These are phyloP conservation scores for Oryzaephilus surinamensis DNA, from an alignment of 1,140 invertebrate species.

Conservation along the genomic window DNA sequence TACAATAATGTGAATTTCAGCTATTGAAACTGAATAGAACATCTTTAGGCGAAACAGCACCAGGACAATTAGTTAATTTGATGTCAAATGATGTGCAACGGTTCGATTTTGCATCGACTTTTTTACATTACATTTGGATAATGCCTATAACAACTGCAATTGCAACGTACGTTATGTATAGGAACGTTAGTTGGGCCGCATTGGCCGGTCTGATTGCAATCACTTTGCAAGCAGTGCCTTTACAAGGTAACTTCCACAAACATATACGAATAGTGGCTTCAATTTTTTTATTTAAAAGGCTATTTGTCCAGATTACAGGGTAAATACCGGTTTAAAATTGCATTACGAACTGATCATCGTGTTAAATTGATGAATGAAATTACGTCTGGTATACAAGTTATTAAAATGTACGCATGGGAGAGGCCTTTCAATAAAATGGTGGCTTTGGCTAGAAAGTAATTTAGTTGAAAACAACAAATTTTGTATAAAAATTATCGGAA, in stretches of 20 bases:
- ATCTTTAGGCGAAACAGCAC: conserved; percentile 40
- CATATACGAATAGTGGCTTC: background rate
- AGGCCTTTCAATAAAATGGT: conserved; percentile 62
- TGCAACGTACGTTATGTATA: conserved; percentile 53
- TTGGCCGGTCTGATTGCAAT: conserved; percentile 50
- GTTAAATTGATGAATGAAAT: conserved; percentile 78
- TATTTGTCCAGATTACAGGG: conserved; percentile 57
- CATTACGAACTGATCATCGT: conserved; percentile 62
- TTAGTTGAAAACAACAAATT: too few species aligned
- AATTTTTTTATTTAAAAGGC: conserved; percentile 39
- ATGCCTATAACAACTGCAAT: conserved; percentile 60
- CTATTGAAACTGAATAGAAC: conserved; percentile 24
- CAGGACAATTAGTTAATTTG: conserved; percentile 59
- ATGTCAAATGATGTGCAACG: conserved; percentile 61
- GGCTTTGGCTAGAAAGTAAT: conserved; percentile 45
- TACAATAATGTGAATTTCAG: conserved; percentile 26
- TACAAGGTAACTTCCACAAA: conserved; percentile 44
- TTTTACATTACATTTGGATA: conserved; percentile 56
- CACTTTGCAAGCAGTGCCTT: conserved; percentile 48
- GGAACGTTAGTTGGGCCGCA: conserved; percentile 44
- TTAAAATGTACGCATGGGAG: conserved; percentile 83
- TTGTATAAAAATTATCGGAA: too few species aligned
- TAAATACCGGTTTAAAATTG: conserved; percentile 52
- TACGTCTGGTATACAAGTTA: conserved; percentile 59
- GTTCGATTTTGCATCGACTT: conserved; percentile 42